Evolutionary conservation across 2,888 invertebrate species (phyloP), one percentile per base, ranked within the genome.

Genomic region (Idaea dimidiata): DNA sequence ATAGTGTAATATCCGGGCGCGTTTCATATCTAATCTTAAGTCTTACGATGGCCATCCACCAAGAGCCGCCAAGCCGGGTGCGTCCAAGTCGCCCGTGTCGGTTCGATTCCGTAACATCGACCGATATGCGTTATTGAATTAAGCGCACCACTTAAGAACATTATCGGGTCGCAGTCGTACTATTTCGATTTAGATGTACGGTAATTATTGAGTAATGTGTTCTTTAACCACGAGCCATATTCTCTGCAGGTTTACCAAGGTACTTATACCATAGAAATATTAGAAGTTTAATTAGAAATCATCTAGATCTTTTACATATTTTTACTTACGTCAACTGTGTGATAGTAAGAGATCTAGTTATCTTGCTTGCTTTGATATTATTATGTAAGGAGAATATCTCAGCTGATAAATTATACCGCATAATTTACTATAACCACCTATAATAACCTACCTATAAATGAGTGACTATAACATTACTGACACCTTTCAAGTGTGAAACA

Each of bases 1-100:
- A 90, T 88, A 87, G 86, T 87, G 88, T 90, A 89, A 91, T 88
- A 86, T 89, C 88, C 86, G 85, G 88, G 77, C 78, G 81, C 78
- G 77, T 84, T 85, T 81, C 74, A 75, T 89, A 91, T 91, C 91
- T 90, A 89, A 90, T 91, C 91, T 83, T 75, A 79, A 83, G 82
- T 87, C 87, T 83, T 84, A 87, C 78, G 82, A 79, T 83, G 82
- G 75, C 81, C 79, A 78, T 78, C 78, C 80, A 60, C 43, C 43
- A 10, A 32, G 43, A 43, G 56, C 17, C 16, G 16, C 55, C 55
- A 24, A 53, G 67, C 72, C 71, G 72, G 70, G 69, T 68, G 76
- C 66, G 72, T 72, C 76, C 3, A 5, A 24, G 24, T 24, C 24
- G 24, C 24, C 24, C 24, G 24, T 24, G 71, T 76, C 79, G 79